phyloP scores from a whole-genome alignment of 2,888 invertebrate species.

The Mesorhabditis spiculigera region DNA sequence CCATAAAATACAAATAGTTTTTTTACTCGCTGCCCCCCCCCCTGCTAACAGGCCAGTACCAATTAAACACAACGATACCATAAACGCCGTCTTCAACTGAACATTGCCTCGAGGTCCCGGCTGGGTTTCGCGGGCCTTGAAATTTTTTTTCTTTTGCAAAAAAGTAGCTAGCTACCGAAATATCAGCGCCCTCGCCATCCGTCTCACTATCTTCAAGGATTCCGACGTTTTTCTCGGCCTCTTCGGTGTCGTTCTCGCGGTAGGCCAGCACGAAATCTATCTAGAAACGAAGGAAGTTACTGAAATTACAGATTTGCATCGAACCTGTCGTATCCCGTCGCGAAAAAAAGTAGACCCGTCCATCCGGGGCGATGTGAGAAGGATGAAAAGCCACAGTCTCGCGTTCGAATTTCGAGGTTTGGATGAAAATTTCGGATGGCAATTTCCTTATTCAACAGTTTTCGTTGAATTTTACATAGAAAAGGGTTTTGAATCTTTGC shows the following conservation, averaged over 20 bases:
- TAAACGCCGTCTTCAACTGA: background rate
- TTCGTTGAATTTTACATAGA: too few relatives aligned
- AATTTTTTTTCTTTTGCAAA: background rate
- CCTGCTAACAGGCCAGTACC: background rate
- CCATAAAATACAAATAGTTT: too few relatives aligned
- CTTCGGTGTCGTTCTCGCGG: background rate
- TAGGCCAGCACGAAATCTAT: slow-evolving; percentile 4
- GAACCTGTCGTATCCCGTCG: background rate
- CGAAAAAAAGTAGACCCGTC: background rate
- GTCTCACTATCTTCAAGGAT: background rate
- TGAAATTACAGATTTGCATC: background rate
- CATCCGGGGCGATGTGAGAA: too few relatives aligned
- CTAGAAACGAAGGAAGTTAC: background rate
- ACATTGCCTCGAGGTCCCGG: background rate
- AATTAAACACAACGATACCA: background rate
- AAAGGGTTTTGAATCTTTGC: too few relatives aligned
- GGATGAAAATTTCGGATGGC: too few relatives aligned
- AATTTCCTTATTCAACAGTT: too few relatives aligned
- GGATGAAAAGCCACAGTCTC: too few relatives aligned
- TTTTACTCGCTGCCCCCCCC: too few relatives aligned
- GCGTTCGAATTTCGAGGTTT: too few relatives aligned
- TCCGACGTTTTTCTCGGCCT: background rate
- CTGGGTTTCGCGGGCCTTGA: background rate
- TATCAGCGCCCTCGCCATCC: slow-evolving; percentile 1
- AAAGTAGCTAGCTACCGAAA: background rate